Evolutionary conservation across 2,797 vertebrate species (phyloP), one percentile per base, ranked within the genome.

Genomic region (Sphenopsis melanotis): DNA sequence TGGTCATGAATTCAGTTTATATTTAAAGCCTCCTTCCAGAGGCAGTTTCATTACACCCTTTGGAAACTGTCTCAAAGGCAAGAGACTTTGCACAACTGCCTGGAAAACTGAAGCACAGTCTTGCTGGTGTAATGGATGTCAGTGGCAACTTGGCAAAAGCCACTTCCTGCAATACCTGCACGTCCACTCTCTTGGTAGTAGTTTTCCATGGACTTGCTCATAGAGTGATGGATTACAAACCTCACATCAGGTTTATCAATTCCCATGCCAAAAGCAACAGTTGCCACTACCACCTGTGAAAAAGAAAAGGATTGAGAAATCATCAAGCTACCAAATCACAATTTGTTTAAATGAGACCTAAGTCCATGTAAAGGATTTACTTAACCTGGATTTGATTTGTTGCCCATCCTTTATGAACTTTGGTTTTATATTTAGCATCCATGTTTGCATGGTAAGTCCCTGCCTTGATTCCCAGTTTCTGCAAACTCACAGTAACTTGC

Each of bases 121-220:
- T 37, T 70, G 49, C 7, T 53, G 12, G 15, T 66, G 82, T 75
- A 47, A 89, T 3, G 4, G 63, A 69, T 57, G 50, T 24, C 52
- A 89, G 24, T 1, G 5, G 32, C 2, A 22, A 18, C 52, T 76
- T 42, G 21, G 34, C 70, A 83, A 84, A 84, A 55, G 78, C 30
- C 36, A 69, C 30, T 63, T 72, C 41, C 69, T 15, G 41, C 32
- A 66, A 18, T 98, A 99, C 99, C 99, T 98, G 99, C 99, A 12
- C 99, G 98, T 4, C 99, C 99, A 41, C 99, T 99, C 97, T 99
- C 99, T 66, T 99, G 99, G 96, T 99, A 99, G 91, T 99, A 99
- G 97, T 99, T 99, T 97, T 99, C 99, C 66, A 99, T 98, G 59
- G 99, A 99, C 95, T 99, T 99, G 98, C 99, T 99, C 98, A 99